A percentile compares a stretch with the other conserved stretches of the same genome.
phyloP scores from a whole-genome alignment of 2,797 vertebrate species.

The Periophthalmus magnuspinnatus region DNA sequence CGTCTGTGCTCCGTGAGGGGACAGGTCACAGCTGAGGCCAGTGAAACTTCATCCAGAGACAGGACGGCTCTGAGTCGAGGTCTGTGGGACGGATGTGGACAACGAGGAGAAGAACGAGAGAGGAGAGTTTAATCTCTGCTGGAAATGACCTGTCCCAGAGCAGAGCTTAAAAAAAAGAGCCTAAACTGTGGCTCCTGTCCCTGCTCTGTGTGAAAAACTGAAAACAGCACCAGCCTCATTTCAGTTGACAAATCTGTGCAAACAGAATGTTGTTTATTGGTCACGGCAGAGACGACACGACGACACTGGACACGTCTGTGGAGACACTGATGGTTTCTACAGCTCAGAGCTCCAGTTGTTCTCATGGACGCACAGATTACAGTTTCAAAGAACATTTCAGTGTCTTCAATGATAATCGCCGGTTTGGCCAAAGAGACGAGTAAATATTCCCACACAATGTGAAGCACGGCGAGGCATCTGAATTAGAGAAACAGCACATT shows the following conservation, averaged over 20 bases:
- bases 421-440: neutral
- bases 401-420: neutral
- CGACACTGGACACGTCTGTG: neutral
- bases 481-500: slow-evolving; percentile 4
- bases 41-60: slow-evolving; percentile 37
- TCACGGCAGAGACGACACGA: too few relatives aligned
- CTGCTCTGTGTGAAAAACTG: too few relatives aligned
- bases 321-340: neutral
- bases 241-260: too few relatives aligned
- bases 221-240: too few relatives aligned
- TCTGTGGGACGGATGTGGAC: too few relatives aligned
- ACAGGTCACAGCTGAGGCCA: slow-evolving; percentile 32
- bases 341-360: neutral
- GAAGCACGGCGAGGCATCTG: neutral
- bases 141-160: too few relatives aligned
- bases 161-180: too few relatives aligned
- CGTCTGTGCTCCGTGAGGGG: slow-evolving; percentile 12
- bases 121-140: too few relatives aligned
- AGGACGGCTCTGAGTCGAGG: neutral
- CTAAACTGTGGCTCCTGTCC: too few relatives aligned
- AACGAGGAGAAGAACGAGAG: too few relatives aligned
- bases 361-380: neutral
- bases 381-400: neutral
- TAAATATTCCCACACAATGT: slow-evolving; percentile 10
- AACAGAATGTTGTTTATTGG: too few relatives aligned